Evolutionary conservation across 2,888 invertebrate species (phyloP).

Genomic region (Diaperis boleti): DNA sequence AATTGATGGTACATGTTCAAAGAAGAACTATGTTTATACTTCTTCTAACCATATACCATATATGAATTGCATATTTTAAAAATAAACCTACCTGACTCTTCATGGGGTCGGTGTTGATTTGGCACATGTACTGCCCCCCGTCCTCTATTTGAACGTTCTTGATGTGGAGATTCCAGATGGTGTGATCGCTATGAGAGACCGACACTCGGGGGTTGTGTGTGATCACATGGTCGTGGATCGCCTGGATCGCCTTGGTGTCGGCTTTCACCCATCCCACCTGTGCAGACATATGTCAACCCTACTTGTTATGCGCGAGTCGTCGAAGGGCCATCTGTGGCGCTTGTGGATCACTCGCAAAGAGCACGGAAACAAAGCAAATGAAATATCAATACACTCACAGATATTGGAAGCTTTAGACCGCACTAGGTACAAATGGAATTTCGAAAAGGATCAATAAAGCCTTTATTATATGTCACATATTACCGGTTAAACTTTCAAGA

Average conservation of each 20-base stretch:
- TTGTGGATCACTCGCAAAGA: constrained; percentile 49
- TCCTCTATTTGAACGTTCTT: constrained; percentile 89
- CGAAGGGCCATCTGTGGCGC: constrained; percentile 54
- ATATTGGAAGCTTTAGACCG: constrained; percentile 50
- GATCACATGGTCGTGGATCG: constrained; percentile 92
- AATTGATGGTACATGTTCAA: no score
- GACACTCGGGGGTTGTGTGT: constrained; percentile 90
- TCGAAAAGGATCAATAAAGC: constrained; percentile 41
- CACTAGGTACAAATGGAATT: constrained; percentile 48
- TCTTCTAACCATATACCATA: no score
- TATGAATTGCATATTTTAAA: constrained; percentile 23
- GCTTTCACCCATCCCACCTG: constrained; percentile 96
- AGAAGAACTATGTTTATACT: no score
- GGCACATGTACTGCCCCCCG: constrained; percentile 92
- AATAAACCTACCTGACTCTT: constrained; percentile 82
- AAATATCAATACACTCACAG: constrained; percentile 54
- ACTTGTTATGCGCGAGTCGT: constrained; percentile 55
- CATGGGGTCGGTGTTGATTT: constrained; percentile 95
- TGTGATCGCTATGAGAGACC: constrained; percentile 87
- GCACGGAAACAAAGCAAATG: constrained; percentile 54
- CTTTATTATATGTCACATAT: constrained; percentile 44
- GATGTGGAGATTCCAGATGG: constrained; percentile 92
- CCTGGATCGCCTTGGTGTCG: constrained; percentile 93
- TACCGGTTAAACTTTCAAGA: constrained; percentile 33
- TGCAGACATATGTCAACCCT: constrained; percentile 54